These are phyloP conservation scores for Melipona quadrifasciata DNA, from an alignment of 1,140 invertebrate genomes.

Conservation along the genomic window DNA sequence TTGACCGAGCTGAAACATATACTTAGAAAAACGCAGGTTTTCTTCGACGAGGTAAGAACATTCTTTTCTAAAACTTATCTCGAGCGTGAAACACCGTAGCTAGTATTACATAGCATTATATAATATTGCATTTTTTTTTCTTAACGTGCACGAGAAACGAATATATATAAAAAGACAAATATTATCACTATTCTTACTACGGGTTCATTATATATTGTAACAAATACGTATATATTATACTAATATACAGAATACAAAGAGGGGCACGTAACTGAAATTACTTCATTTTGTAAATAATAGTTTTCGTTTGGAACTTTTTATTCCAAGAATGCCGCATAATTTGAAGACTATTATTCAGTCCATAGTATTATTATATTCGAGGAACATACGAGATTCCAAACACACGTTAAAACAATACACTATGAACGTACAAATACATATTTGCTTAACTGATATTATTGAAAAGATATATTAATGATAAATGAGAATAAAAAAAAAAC, in stretches of 20 bases:
- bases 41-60: slow-evolving; percentile 96
- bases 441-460: background rate
- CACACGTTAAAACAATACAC: background rate
- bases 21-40: slow-evolving; percentile 96
- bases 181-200: background rate
- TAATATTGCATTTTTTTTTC: slow-evolving; percentile 1
- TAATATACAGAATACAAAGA: background rate
- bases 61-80: background rate
- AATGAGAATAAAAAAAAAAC: background rate
- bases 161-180: background rate
- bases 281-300: background rate
- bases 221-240: background rate
- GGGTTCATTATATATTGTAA: background rate
- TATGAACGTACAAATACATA: background rate
- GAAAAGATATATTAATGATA: background rate
- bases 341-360: background rate
- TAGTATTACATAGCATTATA: background rate
- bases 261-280: background rate
- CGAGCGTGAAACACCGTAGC: background rate
- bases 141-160: background rate
- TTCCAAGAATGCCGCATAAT: background rate
- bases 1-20: slow-evolving; percentile 98
- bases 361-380: too few species aligned
- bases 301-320: background rate
- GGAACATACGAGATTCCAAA: background rate